Evolutionary conservation across 92 coral and sea anemone species (phyloP).

Genomic region (Palythoa caribaeorum): DNA sequence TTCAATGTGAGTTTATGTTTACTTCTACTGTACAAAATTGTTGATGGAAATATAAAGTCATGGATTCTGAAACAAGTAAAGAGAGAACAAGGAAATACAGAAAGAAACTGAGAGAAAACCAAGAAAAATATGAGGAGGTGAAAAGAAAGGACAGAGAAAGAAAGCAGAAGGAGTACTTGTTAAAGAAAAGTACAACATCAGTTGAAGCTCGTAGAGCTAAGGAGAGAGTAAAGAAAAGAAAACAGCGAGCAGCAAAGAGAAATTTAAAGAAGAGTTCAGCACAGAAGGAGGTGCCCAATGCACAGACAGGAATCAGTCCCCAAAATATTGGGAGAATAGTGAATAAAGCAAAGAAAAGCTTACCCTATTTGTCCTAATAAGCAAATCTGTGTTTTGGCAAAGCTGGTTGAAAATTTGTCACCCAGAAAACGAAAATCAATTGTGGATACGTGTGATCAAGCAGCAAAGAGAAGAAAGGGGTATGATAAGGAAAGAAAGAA

Average conservation of each 20-base stretch:
- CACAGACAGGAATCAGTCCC: too few relatives aligned
- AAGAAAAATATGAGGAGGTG: too few relatives aligned
- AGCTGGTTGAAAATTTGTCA: too few relatives aligned
- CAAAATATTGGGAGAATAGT: conserved; percentile 60
- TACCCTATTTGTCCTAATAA: conserved; percentile 61
- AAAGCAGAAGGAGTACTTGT: too few relatives aligned
- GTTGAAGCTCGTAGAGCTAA: conserved; percentile 25
- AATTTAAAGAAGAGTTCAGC: too few relatives aligned
- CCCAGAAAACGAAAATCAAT: conserved; percentile 57
- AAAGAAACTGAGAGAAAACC: conserved; percentile 37
- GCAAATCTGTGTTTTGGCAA: conserved; percentile 51
- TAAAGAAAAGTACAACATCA: too few relatives aligned
- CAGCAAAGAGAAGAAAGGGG: conserved; percentile 56
- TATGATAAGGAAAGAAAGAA: conserved; percentile 70
- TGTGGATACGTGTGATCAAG: conserved; percentile 54
- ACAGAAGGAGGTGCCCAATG: too few relatives aligned
- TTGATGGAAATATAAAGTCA: conserved; percentile 26
- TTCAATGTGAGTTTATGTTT: conserved; percentile 1
- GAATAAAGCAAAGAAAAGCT: conserved; percentile 56
- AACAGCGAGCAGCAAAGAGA: too few relatives aligned
- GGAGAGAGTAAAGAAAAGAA: conserved; percentile 38
- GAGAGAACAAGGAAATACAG: conserved; percentile 57
- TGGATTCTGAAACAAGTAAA: conserved; percentile 41
- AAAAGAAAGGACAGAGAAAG: too few relatives aligned
- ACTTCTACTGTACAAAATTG: not conserved